These are phyloP conservation scores for Choristoneura fumiferana DNA, from an alignment of 1,140 invertebrate genomes.

Conservation along the genomic window DNA sequence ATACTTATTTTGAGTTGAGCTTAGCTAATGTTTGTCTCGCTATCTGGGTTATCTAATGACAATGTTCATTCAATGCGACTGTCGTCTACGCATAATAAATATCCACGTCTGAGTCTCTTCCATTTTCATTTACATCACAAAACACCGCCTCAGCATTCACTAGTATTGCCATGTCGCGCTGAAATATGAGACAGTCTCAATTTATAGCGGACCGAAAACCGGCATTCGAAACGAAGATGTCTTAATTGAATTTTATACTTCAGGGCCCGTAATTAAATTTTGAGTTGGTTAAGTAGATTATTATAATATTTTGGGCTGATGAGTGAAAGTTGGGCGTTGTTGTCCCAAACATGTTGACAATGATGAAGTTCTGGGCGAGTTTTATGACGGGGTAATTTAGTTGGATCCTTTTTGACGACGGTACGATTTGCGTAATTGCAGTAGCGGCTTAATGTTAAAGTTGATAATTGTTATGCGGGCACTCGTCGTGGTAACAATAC, in stretches of 20 bases:
- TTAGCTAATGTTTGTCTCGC: too few relatives aligned
- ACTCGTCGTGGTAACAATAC: neutral
- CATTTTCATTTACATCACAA: neutral
- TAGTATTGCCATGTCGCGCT: neutral
- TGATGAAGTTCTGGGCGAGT: neutral
- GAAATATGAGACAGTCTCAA: neutral
- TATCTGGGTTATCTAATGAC: too few relatives aligned
- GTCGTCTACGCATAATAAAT: too few relatives aligned
- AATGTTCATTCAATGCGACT: too few relatives aligned
- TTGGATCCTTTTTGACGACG: slow-evolving; percentile 6
- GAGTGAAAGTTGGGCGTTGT: slow-evolving; percentile 3
- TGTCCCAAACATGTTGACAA: slow-evolving; percentile 12
- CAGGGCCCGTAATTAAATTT: neutral
- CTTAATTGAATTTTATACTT: slow-evolving; percentile 14
- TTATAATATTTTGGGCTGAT: slow-evolving; percentile 13
- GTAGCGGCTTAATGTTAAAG: neutral
- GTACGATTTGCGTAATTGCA: neutral
- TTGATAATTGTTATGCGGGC: neutral
- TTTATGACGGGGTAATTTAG: neutral
- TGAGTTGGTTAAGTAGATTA: slow-evolving; percentile 11
- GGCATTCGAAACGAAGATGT: slow-evolving; percentile 9
- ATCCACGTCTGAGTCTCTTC: too few relatives aligned
- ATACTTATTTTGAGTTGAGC: too few relatives aligned
- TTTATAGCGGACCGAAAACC: neutral
- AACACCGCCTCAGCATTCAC: neutral